These are phyloP conservation scores for Apamea epomidion DNA, from an alignment of 2,888 invertebrate species.

Conservation along the genomic window DNA sequence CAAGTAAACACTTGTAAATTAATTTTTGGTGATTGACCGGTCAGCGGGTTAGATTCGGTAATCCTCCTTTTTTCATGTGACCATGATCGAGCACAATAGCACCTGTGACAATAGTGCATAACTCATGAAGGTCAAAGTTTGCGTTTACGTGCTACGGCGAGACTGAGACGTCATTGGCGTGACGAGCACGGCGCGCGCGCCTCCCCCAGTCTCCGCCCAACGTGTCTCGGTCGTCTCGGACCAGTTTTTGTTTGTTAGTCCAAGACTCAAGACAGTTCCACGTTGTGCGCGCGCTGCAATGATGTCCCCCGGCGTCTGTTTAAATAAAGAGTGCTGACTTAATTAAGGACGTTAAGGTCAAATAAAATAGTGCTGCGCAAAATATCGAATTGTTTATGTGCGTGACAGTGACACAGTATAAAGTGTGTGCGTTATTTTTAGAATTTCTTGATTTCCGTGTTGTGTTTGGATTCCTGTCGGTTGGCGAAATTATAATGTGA, in stretches of 20 bases:
- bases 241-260: not conserved
- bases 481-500: not conserved
- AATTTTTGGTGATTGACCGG: too few species aligned
- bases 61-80: not conserved
- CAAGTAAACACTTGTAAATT: too few species aligned
- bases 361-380: slow-evolving; percentile 18
- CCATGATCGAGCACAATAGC: not conserved
- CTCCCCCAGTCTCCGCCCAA: not conserved
- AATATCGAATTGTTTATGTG: not conserved
- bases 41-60: not conserved
- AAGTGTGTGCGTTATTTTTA: slow-evolving; percentile 9
- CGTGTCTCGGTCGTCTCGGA: not conserved
- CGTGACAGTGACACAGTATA: slow-evolving; percentile 9
- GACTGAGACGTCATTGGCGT: not conserved
- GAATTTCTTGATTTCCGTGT: not conserved
- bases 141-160: not conserved
- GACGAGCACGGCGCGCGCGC: slow-evolving; percentile 10
- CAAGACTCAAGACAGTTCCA: not conserved
- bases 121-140: slow-evolving; percentile 20
- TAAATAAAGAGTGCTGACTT: not conserved
- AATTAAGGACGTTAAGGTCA: slow-evolving; percentile 29
- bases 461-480: not conserved
- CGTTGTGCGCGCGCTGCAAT: not conserved
- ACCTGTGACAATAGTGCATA: not conserved
- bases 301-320: not conserved